A percentile compares a stretch with the other conserved stretches of the same genome.
Conservation (phyloP, 2,888 invertebrate genomes). For the Lacanobia wlatinum region DNA sequence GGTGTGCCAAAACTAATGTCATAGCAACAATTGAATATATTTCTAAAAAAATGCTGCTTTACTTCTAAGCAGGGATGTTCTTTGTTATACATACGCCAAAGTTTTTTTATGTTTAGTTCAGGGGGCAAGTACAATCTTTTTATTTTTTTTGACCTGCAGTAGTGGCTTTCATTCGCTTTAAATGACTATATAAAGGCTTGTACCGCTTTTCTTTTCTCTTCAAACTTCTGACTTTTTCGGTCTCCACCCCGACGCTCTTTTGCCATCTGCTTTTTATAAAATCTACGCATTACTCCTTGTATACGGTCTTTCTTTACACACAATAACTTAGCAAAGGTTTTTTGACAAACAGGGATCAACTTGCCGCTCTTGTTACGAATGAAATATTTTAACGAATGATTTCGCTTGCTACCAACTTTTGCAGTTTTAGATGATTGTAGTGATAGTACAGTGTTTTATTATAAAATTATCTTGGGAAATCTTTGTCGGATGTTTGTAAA, state of each 20-base stretch:
- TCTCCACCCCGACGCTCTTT: conserved; percentile 5
- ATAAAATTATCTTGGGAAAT: conserved; percentile 52
- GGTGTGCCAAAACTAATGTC: conserved; percentile 46
- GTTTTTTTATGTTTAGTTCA: conserved; percentile 6
- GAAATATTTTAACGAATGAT: conserved; percentile 49
- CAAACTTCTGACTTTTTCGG: conserved; percentile 6
- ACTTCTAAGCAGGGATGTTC: conserved; percentile 17
- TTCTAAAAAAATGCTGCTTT: conserved; percentile 35
- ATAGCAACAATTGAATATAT: conserved; percentile 34
- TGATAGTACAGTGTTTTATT: conserved; percentile 50
- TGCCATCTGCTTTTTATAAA: conserved; percentile 15
- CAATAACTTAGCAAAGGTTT: conserved; percentile 3
- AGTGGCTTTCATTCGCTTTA: too few relatives aligned
- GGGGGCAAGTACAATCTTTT: too few relatives aligned
- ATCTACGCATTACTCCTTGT: conserved; percentile 12
- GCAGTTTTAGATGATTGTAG: conserved; percentile 36
- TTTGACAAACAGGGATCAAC: conserved; percentile 1
- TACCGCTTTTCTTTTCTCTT: conserved; percentile 3
- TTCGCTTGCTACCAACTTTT: conserved; percentile 48
- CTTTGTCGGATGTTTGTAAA: conserved; percentile 49
- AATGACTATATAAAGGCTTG: conserved; percentile 11
- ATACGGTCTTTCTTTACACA: conserved; percentile 16
- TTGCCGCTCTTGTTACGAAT: conserved; percentile 3
- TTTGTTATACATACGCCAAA: conserved; percentile 27
- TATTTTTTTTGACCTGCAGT: too few relatives aligned